phyloP scores from a whole-genome alignment of 2,797 vertebrate genomes.

The Rhabdophis nuchalis region DNA sequence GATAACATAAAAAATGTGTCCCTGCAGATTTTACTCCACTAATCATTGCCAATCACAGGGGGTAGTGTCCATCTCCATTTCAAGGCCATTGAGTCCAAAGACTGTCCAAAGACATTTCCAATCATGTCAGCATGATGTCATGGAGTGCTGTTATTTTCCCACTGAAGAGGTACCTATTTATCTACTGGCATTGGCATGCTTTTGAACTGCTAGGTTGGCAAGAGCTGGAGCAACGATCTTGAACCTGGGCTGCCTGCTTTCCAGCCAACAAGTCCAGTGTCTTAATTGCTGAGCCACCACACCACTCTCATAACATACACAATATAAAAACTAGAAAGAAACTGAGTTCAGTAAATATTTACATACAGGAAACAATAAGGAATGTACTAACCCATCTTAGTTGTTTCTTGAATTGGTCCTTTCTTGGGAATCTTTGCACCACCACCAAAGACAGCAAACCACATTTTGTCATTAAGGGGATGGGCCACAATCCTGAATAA shows the following conservation, averaged over 20 bases:
- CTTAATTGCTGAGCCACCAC: background rate
- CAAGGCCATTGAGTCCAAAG: background rate
- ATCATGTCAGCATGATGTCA: background rate
- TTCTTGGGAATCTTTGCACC: conserved; percentile 76
- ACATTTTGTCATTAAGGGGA: conserved; percentile 89
- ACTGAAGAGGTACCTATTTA: background rate
- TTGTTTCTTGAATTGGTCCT: conserved; percentile 70
- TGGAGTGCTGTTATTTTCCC: background rate
- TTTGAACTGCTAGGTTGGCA: background rate
- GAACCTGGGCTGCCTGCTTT: background rate
- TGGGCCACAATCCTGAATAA: conserved; percentile 90
- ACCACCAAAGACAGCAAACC: conserved; percentile 92
- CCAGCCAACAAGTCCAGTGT: background rate
- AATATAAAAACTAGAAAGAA: conserved; percentile 24
- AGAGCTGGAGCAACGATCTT: background rate
- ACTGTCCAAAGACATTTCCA: background rate
- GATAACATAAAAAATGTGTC: background rate
- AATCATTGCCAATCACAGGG: background rate
- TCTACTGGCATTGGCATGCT: background rate
- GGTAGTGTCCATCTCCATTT: background rate
- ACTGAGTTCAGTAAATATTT: background rate
- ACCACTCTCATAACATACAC: background rate
- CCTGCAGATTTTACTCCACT: background rate
- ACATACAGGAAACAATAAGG: background rate
- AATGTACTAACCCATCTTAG: conserved; percentile 75